Percentiles rank a stretch among this genome's conserved stretches.
phyloP scores from a whole-genome alignment of 2,113 vertebrate genomes.

The Crocuta crocuta region DNA sequence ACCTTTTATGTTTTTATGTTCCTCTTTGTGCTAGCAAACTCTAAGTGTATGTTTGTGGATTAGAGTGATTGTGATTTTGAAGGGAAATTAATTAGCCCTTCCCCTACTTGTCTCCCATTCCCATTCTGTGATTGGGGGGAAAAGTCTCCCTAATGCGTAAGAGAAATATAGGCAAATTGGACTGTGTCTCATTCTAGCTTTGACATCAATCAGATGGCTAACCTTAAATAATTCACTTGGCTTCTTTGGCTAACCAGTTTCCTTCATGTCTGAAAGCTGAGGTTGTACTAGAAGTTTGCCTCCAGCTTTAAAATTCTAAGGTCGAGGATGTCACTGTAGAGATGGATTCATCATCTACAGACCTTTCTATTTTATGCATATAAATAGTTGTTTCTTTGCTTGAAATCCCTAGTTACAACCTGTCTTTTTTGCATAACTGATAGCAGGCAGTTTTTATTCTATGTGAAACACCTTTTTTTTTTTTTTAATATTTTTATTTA shows the following conservation, averaged over 20 bases:
- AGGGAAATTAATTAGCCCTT: neutral
- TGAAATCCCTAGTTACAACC: neutral
- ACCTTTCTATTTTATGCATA: neutral
- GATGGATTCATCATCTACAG: neutral
- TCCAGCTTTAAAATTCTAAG: neutral
- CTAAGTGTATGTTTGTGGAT: neutral
- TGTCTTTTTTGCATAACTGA: slow-evolving; percentile 46
- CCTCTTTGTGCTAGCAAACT: neutral
- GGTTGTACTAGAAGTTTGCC: neutral
- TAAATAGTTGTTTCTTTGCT: slow-evolving; percentile 31
- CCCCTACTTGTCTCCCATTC: neutral
- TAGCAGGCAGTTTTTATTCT: slow-evolving; percentile 31
- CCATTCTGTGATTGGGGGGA: neutral
- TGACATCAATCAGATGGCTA: neutral
- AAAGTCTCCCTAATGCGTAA: neutral
- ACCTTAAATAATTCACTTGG: slow-evolving; percentile 27
- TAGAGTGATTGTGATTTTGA: neutral
- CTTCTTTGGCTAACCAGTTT: neutral
- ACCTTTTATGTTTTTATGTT: neutral
- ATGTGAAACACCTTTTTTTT: neutral
- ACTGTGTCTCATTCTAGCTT: neutral
- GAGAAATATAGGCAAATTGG: neutral
- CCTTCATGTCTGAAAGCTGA: neutral
- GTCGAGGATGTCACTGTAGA: neutral
- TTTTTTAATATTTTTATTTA: too few species aligned